Conservation (phyloP, 2,797 vertebrate genomes). For the Dendrocincla fuliginosa region DNA sequence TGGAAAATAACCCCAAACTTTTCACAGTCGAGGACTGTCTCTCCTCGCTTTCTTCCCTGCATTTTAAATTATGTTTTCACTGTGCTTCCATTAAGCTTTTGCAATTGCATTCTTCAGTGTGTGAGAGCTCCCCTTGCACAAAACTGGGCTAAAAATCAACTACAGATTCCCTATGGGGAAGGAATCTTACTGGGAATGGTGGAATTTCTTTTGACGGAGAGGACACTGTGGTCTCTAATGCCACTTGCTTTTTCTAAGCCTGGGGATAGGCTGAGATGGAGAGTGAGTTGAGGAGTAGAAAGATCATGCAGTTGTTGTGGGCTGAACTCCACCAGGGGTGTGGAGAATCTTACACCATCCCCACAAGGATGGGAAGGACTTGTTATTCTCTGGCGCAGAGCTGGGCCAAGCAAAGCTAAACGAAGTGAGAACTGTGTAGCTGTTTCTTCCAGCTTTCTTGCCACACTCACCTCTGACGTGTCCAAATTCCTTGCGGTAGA, state of each 20-base stretch:
- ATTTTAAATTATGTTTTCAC: neutral
- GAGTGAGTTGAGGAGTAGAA: neutral
- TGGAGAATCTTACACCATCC: neutral
- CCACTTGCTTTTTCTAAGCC: neutral
- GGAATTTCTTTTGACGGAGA: slow-evolving; percentile 29
- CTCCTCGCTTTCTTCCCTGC: neutral
- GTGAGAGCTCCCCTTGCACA: neutral
- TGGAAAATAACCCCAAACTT: slow-evolving; percentile 37
- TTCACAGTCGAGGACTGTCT: neutral
- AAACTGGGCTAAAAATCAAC: neutral
- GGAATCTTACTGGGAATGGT: slow-evolving; percentile 23
- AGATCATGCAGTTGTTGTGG: neutral
- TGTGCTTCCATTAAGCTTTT: slow-evolving; percentile 13
- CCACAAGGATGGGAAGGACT: neutral
- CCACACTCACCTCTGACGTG: rapidly evolving
- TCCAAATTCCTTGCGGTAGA: neutral
- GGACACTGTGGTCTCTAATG: neutral
- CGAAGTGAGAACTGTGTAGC: neutral
- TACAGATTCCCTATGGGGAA: neutral
- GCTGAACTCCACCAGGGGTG: rapidly evolving
- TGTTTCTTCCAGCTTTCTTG: neutral
- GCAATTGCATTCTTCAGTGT: neutral
- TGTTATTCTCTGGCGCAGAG: rapidly evolving
- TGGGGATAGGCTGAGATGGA: neutral
- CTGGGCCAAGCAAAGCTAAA: neutral